Base-by-base conservation (phyloP, 2,888 invertebrate genomes). In the Cephalotes varians region DNA sequence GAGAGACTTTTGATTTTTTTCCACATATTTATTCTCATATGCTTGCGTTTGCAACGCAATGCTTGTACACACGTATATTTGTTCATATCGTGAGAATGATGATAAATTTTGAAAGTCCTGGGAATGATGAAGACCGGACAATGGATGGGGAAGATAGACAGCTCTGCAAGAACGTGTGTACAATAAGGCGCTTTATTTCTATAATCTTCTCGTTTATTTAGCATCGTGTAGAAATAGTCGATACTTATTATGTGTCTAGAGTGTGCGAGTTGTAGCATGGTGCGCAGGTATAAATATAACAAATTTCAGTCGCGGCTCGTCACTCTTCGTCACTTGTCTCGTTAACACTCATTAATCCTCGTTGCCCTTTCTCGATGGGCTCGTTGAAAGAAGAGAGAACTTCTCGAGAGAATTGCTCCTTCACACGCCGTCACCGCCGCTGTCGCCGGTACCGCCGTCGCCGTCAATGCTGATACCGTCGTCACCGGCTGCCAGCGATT, bases 401-500 rank as follows among this genome's bases (percentile, higher is more conserved):
- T 31, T 21, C n/a, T 25, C 5, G 2, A 49, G 12, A 51, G 3
- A 18, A 37, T 18, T 49, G 1, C 51, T 10, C 31, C 18, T 62
- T 51, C 47, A 81, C 49, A 81, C 51, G 12, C n/a, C 44, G 6
- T 49, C 60, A 60, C 60, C 44, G 15, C 47, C 62, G 65, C 25
- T 47, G 49, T 60, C 64, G 12, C 85, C 88, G n/a, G 34, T 34
- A n/a, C n/a, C 49, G 10, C 51, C 67, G 15, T 85, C 88, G 18
- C 84, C 89, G 64, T 60, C 73, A 9, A 47, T 12, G 18, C 18
- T 60, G 25, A 28, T 15, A 44, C n/a, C 67, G 15, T 49, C 69
- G 18, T 85, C 88, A 18, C 84, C 88, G 65, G 85, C 81, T 28
- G 89, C 83, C 9, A 91, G 74, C 56, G 91, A 85, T 40, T 91